Evolutionary conservation across 2,113 vertebrate genomes (phyloP), one percentile per base, ranked within the genome.

Genomic region (Mustela lutreola): DNA sequence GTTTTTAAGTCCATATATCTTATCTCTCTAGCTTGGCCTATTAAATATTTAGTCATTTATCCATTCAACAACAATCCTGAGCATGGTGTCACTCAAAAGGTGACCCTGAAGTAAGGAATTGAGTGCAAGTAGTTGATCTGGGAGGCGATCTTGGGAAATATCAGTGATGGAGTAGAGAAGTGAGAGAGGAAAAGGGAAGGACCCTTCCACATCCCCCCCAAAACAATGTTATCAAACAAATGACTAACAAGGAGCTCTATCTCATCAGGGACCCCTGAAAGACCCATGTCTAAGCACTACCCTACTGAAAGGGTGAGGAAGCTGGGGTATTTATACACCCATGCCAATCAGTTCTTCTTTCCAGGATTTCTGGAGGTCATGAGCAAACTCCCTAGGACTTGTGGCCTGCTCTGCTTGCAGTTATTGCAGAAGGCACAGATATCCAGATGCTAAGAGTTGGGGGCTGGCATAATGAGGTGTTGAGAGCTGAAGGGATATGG

Each of bases 171-270:
- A 15, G 28, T 48, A 31, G 24, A 53, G n/a, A 78, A 53, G 16
- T 22, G 18, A 83, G 10, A 71, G 8, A 76, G 10, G 16, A n/a
- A 7, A 67, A 19, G 21, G 21, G 33, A 42, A 48, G 24, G 62
- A 28, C 12, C 21, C n/a, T 19, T 31, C 24, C 21, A 7, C 4
- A 9, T 16, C 26, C 11, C 71, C 19, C 14, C 3, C 0, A 31
- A 58, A 83, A 42, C 6, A 0, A 1, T n/a, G 12, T 45, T 31
- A 33, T 67, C n/a, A 12, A 39, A 7, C 28, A 39, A 63, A n/a
- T 24, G 56, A 42, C 5, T 2, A 28, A 11, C 42, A 4, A 18
- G 76, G 53, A 63, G 26, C 16, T 95, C 75, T 36, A 2, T 42
- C 8, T 63, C 50, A 5, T 2, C 7, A 28, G 26, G 22, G 21